Base-by-base conservation (phyloP, 2,113 vertebrate species). In the Corvus cornix region DNA sequence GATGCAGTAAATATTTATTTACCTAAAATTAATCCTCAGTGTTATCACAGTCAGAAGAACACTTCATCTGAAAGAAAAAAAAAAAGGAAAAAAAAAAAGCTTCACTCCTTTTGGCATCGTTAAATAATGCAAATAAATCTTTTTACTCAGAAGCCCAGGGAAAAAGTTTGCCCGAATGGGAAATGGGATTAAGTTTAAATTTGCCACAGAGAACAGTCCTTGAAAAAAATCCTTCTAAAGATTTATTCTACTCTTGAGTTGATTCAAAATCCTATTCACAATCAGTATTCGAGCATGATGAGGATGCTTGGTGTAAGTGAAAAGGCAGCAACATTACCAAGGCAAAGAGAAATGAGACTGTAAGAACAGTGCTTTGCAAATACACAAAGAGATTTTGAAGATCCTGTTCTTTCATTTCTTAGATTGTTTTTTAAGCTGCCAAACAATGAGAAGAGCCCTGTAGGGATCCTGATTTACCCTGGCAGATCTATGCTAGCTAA, bases 201-300 rank as follows among this genome's bases (percentile, higher is more conserved):
- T 82, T 79, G 35, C 33, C 28, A 85, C 16, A 37, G 43, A 80
- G 49, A 80, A 72, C 60, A 73, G 4, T 35, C 33, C 44, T 58
- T 69, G 53, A 39, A 93, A 90, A 82, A 77, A 66, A 52, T 39
- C 39, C 33, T 81, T 81, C 64, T 48, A 41, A 90, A 90, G 49
- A 63, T 67, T 70, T 76, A 23, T 81, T 80, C 44, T 77, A 2
- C 49, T 79, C 75, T 78, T 51, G 59, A 18, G 6, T 60, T 84
- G 63, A 72, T 58, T 78, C 60, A 78, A 78, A 92, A 72, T 59
- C 39, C 22, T 66, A 55, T 62, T 81, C 88, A 74, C 26, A 58
- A 78, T 41, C 69, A 79, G 24, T n/a, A 77, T 66, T 44, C 0
- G 0, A 75, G 43, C 0, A 0, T n/a, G 48, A 80, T 51, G 62